phyloP scores from a whole-genome alignment of 2,888 invertebrate genomes.

The Acleris laterana region DNA sequence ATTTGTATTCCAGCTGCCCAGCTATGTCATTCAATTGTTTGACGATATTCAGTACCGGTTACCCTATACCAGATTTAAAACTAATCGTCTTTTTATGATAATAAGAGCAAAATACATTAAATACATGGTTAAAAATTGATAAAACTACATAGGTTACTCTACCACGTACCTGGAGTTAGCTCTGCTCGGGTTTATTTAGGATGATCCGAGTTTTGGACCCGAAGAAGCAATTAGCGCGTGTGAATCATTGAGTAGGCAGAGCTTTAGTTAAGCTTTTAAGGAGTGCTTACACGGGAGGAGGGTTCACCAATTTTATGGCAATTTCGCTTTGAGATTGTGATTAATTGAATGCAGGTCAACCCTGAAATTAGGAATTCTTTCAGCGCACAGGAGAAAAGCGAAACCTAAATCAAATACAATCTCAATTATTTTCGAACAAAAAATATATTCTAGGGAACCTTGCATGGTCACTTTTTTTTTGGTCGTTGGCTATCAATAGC shows the following conservation, averaged over 20 bases:
- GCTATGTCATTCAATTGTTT: too few relatives aligned
- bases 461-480: too few relatives aligned
- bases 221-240: conserved; percentile 32
- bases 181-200: conserved; percentile 27
- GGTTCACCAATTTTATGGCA: not conserved
- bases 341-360: not conserved
- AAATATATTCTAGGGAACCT: too few relatives aligned
- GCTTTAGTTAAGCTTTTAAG: conserved; percentile 33
- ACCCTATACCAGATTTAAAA: too few relatives aligned
- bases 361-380: not conserved
- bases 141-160: not conserved
- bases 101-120: too few relatives aligned
- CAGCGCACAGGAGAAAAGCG: not conserved
- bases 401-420: too few relatives aligned
- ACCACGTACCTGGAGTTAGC: conserved; percentile 7
- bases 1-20: too few relatives aligned
- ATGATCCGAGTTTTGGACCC: conserved; percentile 28
- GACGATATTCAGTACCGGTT: too few relatives aligned
- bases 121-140: not conserved
- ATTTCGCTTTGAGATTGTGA: not conserved
- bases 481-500: too few relatives aligned
- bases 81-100: too few relatives aligned
- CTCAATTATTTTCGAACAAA: too few relatives aligned
- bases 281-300: conserved; percentile 18
- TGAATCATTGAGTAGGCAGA: conserved; percentile 30